A percentile compares a stretch with the other conserved stretches of the same genome.
Evolutionary conservation across 2,888 invertebrate species (phyloP).

Genomic region (Harpagoxenus sublaevis): DNA sequence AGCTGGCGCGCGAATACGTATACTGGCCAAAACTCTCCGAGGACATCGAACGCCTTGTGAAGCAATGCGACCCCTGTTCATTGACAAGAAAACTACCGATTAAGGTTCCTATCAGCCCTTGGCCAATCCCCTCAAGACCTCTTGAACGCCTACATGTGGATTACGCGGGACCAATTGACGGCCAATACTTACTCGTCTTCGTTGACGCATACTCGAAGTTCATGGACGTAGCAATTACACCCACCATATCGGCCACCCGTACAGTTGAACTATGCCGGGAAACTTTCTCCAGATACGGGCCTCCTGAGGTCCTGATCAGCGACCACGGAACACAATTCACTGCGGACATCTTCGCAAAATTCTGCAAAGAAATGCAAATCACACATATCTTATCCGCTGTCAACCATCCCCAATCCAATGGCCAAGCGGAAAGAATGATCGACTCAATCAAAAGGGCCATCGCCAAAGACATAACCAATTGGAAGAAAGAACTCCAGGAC

Average conservation of each 20-base stretch:
- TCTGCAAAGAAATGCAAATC: neutral
- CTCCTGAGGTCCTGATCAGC: neutral
- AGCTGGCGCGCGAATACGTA: neutral
- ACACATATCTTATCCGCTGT: neutral
- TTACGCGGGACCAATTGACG: neutral
- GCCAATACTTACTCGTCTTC: neutral
- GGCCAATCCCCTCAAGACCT: neutral
- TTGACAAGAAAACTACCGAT: neutral
- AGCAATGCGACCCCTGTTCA: neutral
- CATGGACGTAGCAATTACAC: neutral
- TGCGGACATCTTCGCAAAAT: neutral
- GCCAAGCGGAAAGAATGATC: conserved; percentile 3
- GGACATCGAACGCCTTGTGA: neutral
- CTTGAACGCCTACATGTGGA: neutral
- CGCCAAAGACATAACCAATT: neutral
- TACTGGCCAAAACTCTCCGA: neutral
- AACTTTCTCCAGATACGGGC: neutral
- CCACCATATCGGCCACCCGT: neutral
- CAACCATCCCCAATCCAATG: neutral
- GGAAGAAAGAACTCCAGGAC: neutral
- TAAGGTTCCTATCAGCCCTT: neutral
- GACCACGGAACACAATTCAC: neutral
- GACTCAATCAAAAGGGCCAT: neutral
- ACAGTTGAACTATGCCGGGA: neutral
- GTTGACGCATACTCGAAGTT: neutral